These are phyloP conservation scores for Drosophila greeni DNA, from an alignment of 2,888 invertebrate species.

Conservation along the genomic window DNA sequence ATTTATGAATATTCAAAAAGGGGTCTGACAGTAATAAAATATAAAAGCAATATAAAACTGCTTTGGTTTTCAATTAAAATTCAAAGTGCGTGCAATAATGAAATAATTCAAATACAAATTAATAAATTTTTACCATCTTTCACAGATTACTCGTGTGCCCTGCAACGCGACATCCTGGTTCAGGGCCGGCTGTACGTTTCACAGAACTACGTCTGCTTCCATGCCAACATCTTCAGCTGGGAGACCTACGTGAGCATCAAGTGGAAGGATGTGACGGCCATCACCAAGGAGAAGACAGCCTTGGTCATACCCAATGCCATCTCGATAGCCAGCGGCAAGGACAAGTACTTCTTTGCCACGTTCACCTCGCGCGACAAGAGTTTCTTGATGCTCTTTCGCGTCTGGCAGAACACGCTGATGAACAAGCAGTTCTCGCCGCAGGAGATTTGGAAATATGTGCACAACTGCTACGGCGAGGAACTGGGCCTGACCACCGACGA, in stretches of 20 bases:
- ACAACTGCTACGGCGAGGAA: constrained; percentile 95
- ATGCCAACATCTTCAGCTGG: constrained; percentile 98
- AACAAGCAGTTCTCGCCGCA: constrained; percentile 90
- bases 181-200: constrained; percentile 98
- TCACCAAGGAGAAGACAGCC: constrained; percentile 96
- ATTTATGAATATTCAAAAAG: constrained; percentile 3
- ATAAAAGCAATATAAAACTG: neutral
- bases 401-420: constrained; percentile 97
- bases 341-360: constrained; percentile 96
- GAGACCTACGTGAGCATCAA: constrained; percentile 91
- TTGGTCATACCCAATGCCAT: constrained; percentile 98
- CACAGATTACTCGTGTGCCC: constrained; percentile 96
- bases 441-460: constrained; percentile 95
- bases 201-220: constrained; percentile 96
- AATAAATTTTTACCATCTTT: neutral
- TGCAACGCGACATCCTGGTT: constrained; percentile 96
- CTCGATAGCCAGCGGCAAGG: constrained; percentile 87
- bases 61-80: neutral
- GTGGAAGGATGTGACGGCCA: constrained; percentile 94
- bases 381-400: constrained; percentile 95
- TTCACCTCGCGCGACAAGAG: constrained; percentile 96
- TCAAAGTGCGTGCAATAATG: neutral
- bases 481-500: constrained; percentile 95
- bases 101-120: neutral
- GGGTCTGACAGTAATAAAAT: neutral